A percentile compares a stretch with the other conserved stretches of the same genome.
phyloP scores from a whole-genome alignment of 1,140 invertebrate genomes.

The Acromyrmex echinatior region DNA sequence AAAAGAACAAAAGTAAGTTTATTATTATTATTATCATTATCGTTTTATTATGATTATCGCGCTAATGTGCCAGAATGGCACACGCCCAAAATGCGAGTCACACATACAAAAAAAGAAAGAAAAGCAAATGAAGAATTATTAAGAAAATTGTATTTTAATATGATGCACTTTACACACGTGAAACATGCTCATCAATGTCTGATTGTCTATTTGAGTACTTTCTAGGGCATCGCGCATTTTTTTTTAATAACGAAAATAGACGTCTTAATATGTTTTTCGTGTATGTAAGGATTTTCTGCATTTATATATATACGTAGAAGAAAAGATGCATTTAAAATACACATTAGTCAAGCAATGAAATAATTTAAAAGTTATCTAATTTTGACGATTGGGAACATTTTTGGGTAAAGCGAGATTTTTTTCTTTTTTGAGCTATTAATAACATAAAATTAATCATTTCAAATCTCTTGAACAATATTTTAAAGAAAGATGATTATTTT shows the following conservation, averaged over 20 bases:
- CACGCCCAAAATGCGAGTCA: background rate
- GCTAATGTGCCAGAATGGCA: background rate
- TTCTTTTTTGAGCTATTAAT: background rate
- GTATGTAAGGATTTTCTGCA: background rate
- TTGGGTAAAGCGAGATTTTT: background rate
- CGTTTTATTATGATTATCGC: constrained; percentile 23
- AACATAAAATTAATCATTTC: background rate
- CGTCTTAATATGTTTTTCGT: background rate
- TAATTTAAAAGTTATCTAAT: constrained; percentile 53
- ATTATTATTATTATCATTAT: background rate
- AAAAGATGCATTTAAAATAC: background rate
- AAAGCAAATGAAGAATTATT: constrained; percentile 1
- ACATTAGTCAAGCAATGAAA: background rate
- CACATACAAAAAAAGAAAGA: background rate
- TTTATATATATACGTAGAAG: background rate
- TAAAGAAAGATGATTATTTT: constrained; percentile 2
- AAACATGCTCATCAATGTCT: constrained; percentile 63
- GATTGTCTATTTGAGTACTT: constrained; percentile 18
- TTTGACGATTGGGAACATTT: constrained; percentile 51
- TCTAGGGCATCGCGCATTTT: constrained; percentile 29
- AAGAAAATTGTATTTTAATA: constrained; percentile 82
- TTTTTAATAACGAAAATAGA: background rate
- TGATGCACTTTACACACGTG: constrained; percentile 77
- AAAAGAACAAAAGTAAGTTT: constrained; percentile 63
- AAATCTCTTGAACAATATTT: background rate